Base-by-base conservation (phyloP, 2,888 invertebrate genomes). In the Melikaiella ostensackeni region DNA sequence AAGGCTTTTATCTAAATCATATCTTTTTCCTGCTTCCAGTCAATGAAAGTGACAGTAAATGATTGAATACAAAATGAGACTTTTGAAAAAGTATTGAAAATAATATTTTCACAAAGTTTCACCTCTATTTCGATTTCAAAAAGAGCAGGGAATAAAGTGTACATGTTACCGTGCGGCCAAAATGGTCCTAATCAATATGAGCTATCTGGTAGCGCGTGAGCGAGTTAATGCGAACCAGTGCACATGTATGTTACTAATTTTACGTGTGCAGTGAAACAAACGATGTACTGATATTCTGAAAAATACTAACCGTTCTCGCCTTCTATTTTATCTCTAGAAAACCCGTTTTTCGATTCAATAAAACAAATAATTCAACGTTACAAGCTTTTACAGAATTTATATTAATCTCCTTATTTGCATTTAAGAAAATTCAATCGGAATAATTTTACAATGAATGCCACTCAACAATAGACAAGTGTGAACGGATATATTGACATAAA, bases 211-310 rank as follows among this genome's bases (percentile, higher is more conserved):
- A 70, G 30, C 70, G 50, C 1, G 30, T 8, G 66, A 46, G 19
- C 11, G 57, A 11, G 2, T 57, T 57, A 8, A 4, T 57, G 57
- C 57, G 24, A 57, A 13, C 13, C 57, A 57, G 0, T 57, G 24
- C 46, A 70, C 3, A 50, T 70, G 30, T 30, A 50, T 30, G 30
- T 70, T 50, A 70, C 30, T 27, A 70, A 70, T 70, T 70, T 27
- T 1, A 70, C 46, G 46, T 4, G n/a, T 5, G 30, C 27, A 50
- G 46, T 46, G 30, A 70, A 70, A 50, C 9, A 30, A 46, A 66
- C 30, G n/a, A 70, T 27, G 6, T 30, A 11, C 70, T 50, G 50
- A 70, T 70, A 46, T 70, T 70, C 30, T 30, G 50, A 50, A 70
- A 70, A 70, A 30, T 11, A 70, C 50, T 9, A 7, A 30, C 46